Evolutionary conservation across 2,797 vertebrate species (phyloP), one percentile per base, ranked within the genome.

Genomic region (Antennarius maculatus): DNA sequence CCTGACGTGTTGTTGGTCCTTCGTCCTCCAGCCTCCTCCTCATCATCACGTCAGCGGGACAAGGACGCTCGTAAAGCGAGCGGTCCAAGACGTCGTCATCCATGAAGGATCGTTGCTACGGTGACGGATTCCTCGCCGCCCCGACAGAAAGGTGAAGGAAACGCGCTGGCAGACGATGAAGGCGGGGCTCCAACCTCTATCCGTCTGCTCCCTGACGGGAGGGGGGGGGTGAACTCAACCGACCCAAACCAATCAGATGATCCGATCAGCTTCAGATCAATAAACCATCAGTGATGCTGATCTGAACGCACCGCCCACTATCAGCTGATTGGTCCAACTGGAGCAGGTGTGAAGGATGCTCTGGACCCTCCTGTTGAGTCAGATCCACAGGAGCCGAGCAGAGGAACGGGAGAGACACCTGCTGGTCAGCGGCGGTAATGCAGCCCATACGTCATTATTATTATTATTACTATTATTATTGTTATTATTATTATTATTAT

Each of bases 41-140:
- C 73, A 89, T 88, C 86, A 88, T 91, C 85, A 89, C 74, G 83
- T 86, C 80, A 53, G 61, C 29, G 64, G 59, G 89, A 93, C 90
- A 92, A 91, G 90, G 89, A 89, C 79, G 55, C 76, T 56, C 80
- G 78, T 86, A 86, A 90, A 89, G 80, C 80, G 12, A 43, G 14
- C 42, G 73, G 75, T 82, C 16, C 0, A 57, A 85, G 86, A 77
- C 81, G 77, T 82, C 59, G 61, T 84, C 79, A 76, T 76, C 53
- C 73, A 74, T 81, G 86, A 90, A 92, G 82, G 89, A 91, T 91
- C 88, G 80, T 84, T 85, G 65, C 75, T 81, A 83, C 56, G 54
- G 56, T 79, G 81, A 82, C 64, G 54, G 71, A 67, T 74, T 76
- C 51, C 5, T n/a, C 17, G 64, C 5, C 57, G 67, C 79, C 83